Base-by-base conservation (phyloP, 2,888 invertebrate genomes). In the Rhimphoctona megacephalus region DNA sequence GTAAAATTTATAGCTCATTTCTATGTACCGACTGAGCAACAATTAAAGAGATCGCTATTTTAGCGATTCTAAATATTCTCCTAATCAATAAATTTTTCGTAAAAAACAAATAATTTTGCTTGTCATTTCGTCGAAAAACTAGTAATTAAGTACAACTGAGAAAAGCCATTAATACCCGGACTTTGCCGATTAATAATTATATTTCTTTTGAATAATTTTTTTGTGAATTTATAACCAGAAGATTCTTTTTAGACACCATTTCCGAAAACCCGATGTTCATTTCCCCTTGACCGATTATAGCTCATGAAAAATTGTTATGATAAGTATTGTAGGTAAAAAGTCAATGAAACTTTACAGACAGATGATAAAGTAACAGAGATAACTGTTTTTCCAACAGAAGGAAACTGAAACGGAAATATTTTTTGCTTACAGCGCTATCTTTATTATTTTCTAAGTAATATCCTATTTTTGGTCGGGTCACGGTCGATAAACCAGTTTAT, bases 401-500 rank as follows among this genome's bases (percentile, higher is more conserved):
- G 61, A 33, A 72, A 54, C 9, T 11, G 7, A 11, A 49, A 30
- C 6, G n/a, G 33, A 46, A 17, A 77, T 5, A 30, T 14, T 17
- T n/a, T 36, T 57, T 9, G 25, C 0, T 67, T 19, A n/a, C 7
- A 22, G 22, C 83, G 67, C n/a, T 83, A 85, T 80, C 87, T 83
- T 33, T n/a, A n/a, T 67, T n/a, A n/a, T 11, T 25, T 54, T 49
- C 17, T 0, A 11, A n/a, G 66, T 43, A 82, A 22, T 54, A 0
- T 6, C 36, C 52, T 43, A 17, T 30, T n/a, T 3, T 17, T 1
- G 4, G 57, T 22, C 52, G 8, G 5, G 5, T 19, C 22, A 39
- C 83, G 14, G 66, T 43, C 67, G 69, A 54, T 84, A 81, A 84
- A 70, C 52, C 77, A 81, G 77, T 57, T 49, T n/a, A 5, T 14